phyloP scores from a whole-genome alignment of 2,888 invertebrate genomes.

The Drosophila tanythrix region DNA sequence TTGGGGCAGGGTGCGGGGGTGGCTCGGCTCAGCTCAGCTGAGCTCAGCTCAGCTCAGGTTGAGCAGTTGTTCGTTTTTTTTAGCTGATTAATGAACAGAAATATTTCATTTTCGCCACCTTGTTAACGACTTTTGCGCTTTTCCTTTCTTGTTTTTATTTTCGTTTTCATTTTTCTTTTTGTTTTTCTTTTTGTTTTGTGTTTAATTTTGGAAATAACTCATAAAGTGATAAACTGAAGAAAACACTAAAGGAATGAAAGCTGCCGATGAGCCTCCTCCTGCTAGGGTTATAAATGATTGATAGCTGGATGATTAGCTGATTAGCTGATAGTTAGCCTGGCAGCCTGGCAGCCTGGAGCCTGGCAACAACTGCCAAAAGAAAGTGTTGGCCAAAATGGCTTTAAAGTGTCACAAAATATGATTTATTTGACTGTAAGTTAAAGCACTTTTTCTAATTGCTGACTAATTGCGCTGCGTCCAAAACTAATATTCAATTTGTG shows the following conservation, averaged over 20 bases:
- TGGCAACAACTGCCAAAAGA: neutral
- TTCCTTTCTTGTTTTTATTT: conserved; percentile 6
- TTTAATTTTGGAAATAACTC: conserved; percentile 65
- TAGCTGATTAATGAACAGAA: conserved; percentile 69
- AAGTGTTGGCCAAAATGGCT: conserved; percentile 22
- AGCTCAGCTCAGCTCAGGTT: neutral
- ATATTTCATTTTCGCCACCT: conserved; percentile 50
- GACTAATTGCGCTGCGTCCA: neutral
- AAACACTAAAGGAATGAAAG: conserved; percentile 28
- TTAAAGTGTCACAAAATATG: conserved; percentile 27
- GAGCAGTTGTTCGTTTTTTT: conserved; percentile 14
- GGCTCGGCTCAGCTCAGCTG: no score
- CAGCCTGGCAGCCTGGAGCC: neutral
- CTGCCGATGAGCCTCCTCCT: conserved; percentile 3
- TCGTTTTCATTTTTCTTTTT: neutral
- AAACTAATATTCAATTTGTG: neutral
- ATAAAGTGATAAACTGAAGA: conserved; percentile 52
- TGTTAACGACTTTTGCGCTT: conserved; percentile 61
- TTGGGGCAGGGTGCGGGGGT: neutral
- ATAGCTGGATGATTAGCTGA: conserved; percentile 17
- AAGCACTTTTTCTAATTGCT: neutral
- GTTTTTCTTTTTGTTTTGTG: conserved; percentile 3
- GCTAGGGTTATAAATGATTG: conserved; percentile 59
- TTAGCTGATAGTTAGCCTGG: conserved; percentile 38
- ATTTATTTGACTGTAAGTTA: conserved; percentile 14